phyloP scores from a whole-genome alignment of 1,140 invertebrate genomes.

The Eriocheir sinensis region DNA sequence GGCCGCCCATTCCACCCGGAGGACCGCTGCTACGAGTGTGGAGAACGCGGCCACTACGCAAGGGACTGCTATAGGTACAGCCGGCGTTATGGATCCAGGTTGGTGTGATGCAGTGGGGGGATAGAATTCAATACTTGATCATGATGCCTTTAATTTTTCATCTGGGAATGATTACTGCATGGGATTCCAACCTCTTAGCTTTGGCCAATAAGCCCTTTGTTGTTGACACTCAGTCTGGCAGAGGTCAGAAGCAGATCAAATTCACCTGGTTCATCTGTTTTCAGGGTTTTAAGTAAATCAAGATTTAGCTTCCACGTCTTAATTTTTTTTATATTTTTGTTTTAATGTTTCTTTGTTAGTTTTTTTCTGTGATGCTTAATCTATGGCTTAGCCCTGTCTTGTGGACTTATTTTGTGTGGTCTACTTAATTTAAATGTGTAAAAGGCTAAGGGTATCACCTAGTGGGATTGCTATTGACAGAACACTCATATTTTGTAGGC shows the following conservation, averaged over 20 bases:
- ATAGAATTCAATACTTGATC: not conserved
- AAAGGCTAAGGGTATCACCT: conserved; percentile 70
- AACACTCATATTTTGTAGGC: conserved; percentile 78
- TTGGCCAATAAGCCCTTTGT: conserved; percentile 68
- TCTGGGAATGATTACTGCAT: conserved; percentile 71
- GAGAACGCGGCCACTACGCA: conserved; percentile 86
- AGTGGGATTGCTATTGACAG: conserved; percentile 73
- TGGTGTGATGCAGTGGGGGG: not conserved
- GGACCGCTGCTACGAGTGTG: conserved; percentile 87
- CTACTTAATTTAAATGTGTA: conserved; percentile 69
- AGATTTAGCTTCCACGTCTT: conserved; percentile 18
- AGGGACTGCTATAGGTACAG: conserved; percentile 84
- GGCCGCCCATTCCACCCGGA: conserved; percentile 84
- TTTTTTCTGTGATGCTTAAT: conserved; percentile 73
- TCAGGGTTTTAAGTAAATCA: conserved; percentile 65
- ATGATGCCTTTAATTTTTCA: conserved; percentile 41
- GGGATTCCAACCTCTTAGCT: conserved; percentile 67
- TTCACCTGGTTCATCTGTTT: conserved; percentile 65
- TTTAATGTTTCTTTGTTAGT: conserved; percentile 57
- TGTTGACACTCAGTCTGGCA: too few relatives aligned
- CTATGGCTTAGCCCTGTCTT: conserved; percentile 72
- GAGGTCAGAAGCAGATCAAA: conserved; percentile 66
- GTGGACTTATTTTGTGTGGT: conserved; percentile 74
- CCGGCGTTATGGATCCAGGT: conserved; percentile 66
- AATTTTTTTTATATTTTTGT: conserved; percentile 61